Evolutionary conservation across 2,888 invertebrate genomes (phyloP), one percentile per base, ranked within the genome.

Genomic region (Dermolepida albohirtum): DNA sequence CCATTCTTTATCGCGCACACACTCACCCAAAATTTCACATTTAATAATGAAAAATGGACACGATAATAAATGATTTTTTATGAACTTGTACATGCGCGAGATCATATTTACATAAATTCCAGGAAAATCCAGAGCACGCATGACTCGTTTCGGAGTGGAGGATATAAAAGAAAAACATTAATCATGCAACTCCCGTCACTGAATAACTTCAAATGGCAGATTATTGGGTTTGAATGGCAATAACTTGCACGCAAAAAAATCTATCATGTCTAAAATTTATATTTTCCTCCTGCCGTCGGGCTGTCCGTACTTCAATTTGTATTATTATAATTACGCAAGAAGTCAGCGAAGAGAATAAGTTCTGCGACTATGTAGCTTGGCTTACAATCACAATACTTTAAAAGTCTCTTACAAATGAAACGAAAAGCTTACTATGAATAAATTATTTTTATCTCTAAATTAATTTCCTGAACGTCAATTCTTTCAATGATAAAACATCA

Each of bases 111-210:
- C 54, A 54, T 54, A 54, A 54, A 54, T 54, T 29, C 40, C 54
- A 16, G 40, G 29, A 54, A 54, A 54, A 54, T 54, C 40, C 54
- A 8, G 40, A 10, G 16, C 39, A 54, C 17, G 40, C 39, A 40
- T 39, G 16, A 39, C 40, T 40, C 54, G 40, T 54, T 41, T 14
- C 12, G 17, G 40, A 54, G 34, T 34, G 17, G 14, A 54, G 54
- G 17, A 54, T 54, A 54, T 54, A 54, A 54, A 54, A 54, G 54
- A 39, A 54, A 54, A 54, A 40, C 54, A 54, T 54, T 54, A 54
- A 54, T 54, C 54, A 54, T 54, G 16, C 52, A 54, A 39, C 52
- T 7, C 52, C 27, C 34, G 52, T 40, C 16, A 8, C 16, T 54
- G 54, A 54, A 54, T 40, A 54, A 54, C 54, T 40, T 54, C 54